A percentile compares a stretch with the other conserved stretches of the same genome.
These are phyloP conservation scores for Lepidothrix coronata DNA, from an alignment of 2,113 vertebrate genomes.

Conservation along the genomic window DNA sequence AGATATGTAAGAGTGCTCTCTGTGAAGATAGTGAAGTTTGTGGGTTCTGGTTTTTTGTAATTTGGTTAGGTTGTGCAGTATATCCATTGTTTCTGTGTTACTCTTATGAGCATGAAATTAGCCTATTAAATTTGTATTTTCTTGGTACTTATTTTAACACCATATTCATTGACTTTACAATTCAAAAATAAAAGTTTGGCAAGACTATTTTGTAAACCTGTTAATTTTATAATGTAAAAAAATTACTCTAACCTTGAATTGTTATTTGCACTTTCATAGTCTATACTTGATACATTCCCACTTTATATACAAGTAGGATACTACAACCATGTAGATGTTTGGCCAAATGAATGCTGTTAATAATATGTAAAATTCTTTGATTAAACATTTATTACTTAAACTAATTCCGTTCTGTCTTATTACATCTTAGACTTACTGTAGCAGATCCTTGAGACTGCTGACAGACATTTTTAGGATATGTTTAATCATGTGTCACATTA, in stretches of 20 bases:
- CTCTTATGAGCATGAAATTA: constrained; percentile 80
- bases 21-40: constrained; percentile 68
- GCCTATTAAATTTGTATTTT: constrained; percentile 83
- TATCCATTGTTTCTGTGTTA: constrained; percentile 73
- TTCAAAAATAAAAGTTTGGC: constrained; percentile 82
- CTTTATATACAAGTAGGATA: constrained; percentile 88
- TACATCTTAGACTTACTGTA: constrained; percentile 44
- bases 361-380: constrained; percentile 85
- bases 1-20: constrained; percentile 71
- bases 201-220: constrained; percentile 93
- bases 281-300: constrained; percentile 99
- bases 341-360: constrained; percentile 92
- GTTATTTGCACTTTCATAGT: constrained; percentile 99
- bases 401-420: constrained; percentile 70
- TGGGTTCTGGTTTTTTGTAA: constrained; percentile 68
- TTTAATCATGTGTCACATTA: background rate
- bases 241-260: constrained; percentile 93
- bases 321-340: constrained; percentile 90
- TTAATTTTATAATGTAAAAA: constrained; percentile 96
- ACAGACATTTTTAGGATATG: background rate
- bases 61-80: constrained; percentile 71
- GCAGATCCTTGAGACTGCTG: constrained; percentile 10
- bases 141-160: constrained; percentile 82
- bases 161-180: constrained; percentile 79
- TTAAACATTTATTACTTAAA: constrained; percentile 89